A percentile compares a stretch with the other conserved stretches of the same genome.
phyloP scores from a whole-genome alignment of 2,888 invertebrate species.

The Prionchulus punctatus region DNA sequence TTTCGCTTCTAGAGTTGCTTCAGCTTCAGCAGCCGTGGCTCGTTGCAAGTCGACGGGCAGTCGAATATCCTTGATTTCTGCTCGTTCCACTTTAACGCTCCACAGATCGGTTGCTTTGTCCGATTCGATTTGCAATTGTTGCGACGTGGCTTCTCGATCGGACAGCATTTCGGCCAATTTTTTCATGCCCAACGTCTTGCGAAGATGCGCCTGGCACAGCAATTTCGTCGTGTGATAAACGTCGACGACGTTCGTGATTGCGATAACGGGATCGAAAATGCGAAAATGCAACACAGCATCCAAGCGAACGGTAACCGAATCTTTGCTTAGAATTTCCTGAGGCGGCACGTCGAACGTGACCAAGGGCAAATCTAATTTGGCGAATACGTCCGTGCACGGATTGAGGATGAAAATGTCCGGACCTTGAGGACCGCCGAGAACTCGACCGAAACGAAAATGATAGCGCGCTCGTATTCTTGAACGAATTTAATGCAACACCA shows the following conservation, averaged over 20 bases:
- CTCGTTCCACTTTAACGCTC: conserved; percentile 20
- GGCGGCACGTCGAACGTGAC: conserved; percentile 32
- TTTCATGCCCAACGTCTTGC: not conserved
- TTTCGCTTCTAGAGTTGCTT: conserved; percentile 57
- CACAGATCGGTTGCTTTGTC: conserved; percentile 9
- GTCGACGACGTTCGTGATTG: conserved; percentile 39
- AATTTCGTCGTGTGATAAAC: conserved; percentile 56
- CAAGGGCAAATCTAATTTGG: conserved; percentile 15
- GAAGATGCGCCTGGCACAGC: not conserved
- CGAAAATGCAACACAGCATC: conserved; percentile 31
- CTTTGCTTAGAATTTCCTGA: conserved; percentile 31
- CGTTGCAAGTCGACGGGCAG: conserved; percentile 57
- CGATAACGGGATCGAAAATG: conserved; percentile 27
- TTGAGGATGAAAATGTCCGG: not conserved
- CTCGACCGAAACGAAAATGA: not conserved
- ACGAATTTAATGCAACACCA: not conserved
- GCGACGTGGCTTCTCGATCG: conserved; percentile 21
- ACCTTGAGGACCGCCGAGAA: not conserved
- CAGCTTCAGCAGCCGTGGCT: conserved; percentile 69
- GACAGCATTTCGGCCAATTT: not conserved
- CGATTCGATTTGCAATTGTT: conserved; percentile 4
- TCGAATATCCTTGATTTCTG: conserved; percentile 51
- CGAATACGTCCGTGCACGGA: not conserved
- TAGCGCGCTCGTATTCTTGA: not conserved
- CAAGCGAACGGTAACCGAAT: conserved; percentile 33